Base-by-base conservation (phyloP, 2,797 vertebrate species). In the Paguma larvata region DNA sequence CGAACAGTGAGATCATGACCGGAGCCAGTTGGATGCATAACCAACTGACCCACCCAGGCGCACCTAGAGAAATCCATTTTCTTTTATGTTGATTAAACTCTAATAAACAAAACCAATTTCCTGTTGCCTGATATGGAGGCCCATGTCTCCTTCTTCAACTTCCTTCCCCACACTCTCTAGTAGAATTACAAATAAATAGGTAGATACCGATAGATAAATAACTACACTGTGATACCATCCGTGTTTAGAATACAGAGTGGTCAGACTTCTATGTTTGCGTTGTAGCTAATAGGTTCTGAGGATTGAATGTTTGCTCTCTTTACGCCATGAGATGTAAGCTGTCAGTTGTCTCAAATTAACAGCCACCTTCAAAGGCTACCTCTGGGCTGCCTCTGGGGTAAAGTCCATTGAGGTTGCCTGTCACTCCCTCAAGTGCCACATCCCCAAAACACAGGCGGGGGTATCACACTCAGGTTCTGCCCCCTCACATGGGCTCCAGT, bases 291-390 rank as follows among this genome's bases (percentile, higher is more conserved):
- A 63, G 0, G 4, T 73, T 67, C 34, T 56, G 34, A 82, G 11
- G 32, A 32, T 34, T 90, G 90, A 25, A 34, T 79, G 62, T 30
- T 44, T 9, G 5, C 6, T 63, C 1, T 44, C 30, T 51, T 46
- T 5, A 27, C 25, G 2, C 12, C 80, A 27, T 5, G 15, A 41
- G 21, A 8, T 0, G 2, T 7, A 53, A 9, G 10, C 3, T 15
- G 6, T n/a, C 32, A 53, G 7, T 7, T 3, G 0, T 44, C 8
- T 38, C 44, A 15, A 25, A n/a, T 56, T 5, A 59, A 25, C 0
- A 48, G 46, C 12, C 7, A 11, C 77, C 5, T 59, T 44, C 13
- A 0, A 34, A 87, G 86, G 3, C 8, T 12, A 0, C 32, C 13
- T 51, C 32, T 32, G 30, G 72, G 10, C 15, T 46, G 5, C 46